A percentile compares a stretch with the other conserved stretches of the same genome.
Conservation (phyloP, 2,113 vertebrate genomes). For the Aspiorhynchus laticeps region DNA sequence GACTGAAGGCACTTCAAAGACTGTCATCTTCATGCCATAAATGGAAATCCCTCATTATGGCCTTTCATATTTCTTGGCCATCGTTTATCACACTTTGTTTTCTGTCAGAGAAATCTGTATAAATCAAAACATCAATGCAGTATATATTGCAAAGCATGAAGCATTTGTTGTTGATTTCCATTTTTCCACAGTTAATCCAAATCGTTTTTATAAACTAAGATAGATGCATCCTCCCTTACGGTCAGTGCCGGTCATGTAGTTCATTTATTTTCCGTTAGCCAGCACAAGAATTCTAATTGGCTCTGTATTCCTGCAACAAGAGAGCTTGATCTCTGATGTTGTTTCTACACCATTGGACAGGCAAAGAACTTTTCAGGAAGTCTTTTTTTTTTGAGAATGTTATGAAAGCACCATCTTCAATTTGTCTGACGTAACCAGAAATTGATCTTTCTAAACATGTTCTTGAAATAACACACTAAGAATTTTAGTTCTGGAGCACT, state of each 20-base stretch:
- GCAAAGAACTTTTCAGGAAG: neutral
- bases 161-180: slow-evolving; percentile 1
- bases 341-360: neutral
- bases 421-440: slow-evolving; percentile 8
- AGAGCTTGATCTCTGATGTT: slow-evolving; percentile 12
- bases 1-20: slow-evolving; percentile 37
- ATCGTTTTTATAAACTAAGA: slow-evolving; percentile 1
- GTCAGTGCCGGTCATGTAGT: neutral
- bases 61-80: slow-evolving; percentile 5
- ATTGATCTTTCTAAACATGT: neutral
- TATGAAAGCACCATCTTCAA: neutral
- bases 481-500: slow-evolving; percentile 1
- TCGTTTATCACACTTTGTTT: neutral
- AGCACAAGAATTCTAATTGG: slow-evolving; percentile 9
- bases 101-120: slow-evolving; percentile 7
- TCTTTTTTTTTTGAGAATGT: neutral
- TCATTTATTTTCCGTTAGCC: neutral
- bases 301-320: neutral
- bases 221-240: neutral
- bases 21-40: slow-evolving; percentile 24
- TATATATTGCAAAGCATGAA: neutral
- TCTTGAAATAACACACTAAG: neutral
- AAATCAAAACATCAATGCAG: neutral
- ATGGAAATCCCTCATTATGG: slow-evolving; percentile 38
- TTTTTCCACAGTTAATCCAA: neutral